Evolutionary conservation across 2,797 vertebrate genomes (phyloP).

Genomic region (Pseudochromis fuscus): DNA sequence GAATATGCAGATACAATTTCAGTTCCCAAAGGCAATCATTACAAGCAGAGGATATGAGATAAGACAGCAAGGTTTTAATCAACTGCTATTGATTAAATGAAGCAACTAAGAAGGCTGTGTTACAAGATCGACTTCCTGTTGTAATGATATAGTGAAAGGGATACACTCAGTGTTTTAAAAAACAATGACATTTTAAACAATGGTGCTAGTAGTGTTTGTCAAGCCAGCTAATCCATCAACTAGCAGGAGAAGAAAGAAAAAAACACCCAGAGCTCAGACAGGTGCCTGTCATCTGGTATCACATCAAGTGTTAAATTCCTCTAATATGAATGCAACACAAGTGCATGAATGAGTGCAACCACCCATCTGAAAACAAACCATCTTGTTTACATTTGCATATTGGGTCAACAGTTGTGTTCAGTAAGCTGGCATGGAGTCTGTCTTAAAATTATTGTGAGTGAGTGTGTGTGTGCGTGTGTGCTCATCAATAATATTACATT

Average conservation of each 20-base stretch:
- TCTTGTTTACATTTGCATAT: constrained; percentile 58
- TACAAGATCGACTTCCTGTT: constrained; percentile 37
- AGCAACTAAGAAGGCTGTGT: constrained; percentile 29
- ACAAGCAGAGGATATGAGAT: constrained; percentile 42
- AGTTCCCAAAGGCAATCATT: constrained; percentile 45
- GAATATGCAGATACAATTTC: constrained; percentile 47
- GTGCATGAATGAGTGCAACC: constrained; percentile 24
- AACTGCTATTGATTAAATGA: constrained; percentile 63
- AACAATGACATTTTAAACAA: constrained; percentile 33
- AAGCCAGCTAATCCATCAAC: constrained; percentile 31
- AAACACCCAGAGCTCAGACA: constrained; percentile 40
- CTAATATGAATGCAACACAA: constrained; percentile 33
- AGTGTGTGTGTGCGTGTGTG: not conserved
- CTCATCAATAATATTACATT: constrained; percentile 55
- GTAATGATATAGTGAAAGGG: constrained; percentile 40
- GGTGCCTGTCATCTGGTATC: constrained; percentile 54
- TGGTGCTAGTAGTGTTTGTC: constrained; percentile 33
- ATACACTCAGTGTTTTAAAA: constrained; percentile 25
- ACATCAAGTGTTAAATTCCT: constrained; percentile 55
- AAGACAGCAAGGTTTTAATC: constrained; percentile 53
- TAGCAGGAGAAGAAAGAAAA: constrained; percentile 24
- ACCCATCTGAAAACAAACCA: constrained; percentile 52
- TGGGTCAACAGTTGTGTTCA: constrained; percentile 46
- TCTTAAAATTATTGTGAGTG: constrained; percentile 38
- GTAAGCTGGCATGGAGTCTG: constrained; percentile 5